Evolutionary conservation across 2,113 vertebrate species (phyloP).

Genomic region (Sebastes schlegelii): DNA sequence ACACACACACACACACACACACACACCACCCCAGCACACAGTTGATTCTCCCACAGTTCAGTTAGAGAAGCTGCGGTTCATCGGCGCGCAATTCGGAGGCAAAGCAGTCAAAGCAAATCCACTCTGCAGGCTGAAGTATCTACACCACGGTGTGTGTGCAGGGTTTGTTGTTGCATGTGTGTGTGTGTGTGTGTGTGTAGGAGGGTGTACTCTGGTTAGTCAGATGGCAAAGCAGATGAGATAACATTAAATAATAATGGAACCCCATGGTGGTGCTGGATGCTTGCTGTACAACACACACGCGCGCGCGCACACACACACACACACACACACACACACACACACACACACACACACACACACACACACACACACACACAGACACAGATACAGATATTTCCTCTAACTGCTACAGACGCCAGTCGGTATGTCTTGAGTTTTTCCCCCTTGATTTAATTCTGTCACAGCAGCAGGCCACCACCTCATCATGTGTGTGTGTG

Average conservation of each 20-base stretch:
- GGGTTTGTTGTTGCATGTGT: background rate
- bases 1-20: constrained; percentile 13
- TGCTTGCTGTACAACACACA: constrained; percentile 39
- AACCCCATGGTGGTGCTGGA: constrained; percentile 74
- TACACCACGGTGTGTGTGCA: constrained; percentile 4
- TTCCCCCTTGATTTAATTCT: constrained; percentile 62
- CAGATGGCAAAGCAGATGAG: constrained; percentile 73
- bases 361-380: constrained; percentile 34
- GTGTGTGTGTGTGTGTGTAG: constrained; percentile 20
- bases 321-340: constrained; percentile 9
- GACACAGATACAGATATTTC: constrained; percentile 49
- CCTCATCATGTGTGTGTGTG: constrained; percentile 36
- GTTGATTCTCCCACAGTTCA: constrained; percentile 43
- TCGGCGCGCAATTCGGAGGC: constrained; percentile 15
- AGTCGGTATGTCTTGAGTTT: constrained; percentile 54
- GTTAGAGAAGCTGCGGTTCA: constrained; percentile 50
- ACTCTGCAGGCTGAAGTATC: constrained; percentile 9
- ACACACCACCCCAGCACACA: constrained; percentile 34
- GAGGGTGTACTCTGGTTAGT: constrained; percentile 56
- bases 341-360: constrained; percentile 24
- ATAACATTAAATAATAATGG: constrained; percentile 73
- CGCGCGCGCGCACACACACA: background rate
- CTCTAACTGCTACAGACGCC: constrained; percentile 64
- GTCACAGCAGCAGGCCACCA: constrained; percentile 47
- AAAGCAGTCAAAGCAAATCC: constrained; percentile 39